Conservation (phyloP, 2,797 vertebrate species). For the Epinephelus awoara region DNA sequence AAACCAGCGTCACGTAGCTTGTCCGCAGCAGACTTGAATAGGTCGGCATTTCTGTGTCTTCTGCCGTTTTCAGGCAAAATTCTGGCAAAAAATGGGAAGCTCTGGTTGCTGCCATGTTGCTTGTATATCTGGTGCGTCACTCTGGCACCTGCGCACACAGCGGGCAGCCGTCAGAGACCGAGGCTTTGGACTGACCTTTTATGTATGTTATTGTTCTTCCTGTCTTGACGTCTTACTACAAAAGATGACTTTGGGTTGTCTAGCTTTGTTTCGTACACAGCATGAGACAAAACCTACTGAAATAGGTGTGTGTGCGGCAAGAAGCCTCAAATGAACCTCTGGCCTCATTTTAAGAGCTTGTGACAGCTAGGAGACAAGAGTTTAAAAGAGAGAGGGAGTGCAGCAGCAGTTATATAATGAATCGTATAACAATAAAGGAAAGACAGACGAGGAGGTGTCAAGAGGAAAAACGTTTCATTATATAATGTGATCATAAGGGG, state of each 20-base stretch:
- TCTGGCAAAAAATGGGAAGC: too few species aligned
- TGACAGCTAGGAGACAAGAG: conserved; percentile 42
- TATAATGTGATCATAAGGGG: conserved; percentile 13
- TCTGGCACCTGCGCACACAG: too few species aligned
- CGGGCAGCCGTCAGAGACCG: too few species aligned
- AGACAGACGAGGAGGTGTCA: conserved; percentile 36
- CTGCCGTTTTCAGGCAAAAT: too few species aligned
- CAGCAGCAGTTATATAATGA: conserved; percentile 33
- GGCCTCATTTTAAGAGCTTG: conserved; percentile 52
- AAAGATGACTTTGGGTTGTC: neutral
- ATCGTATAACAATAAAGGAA: conserved; percentile 36
- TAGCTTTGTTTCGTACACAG: neutral
- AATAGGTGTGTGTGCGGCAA: conserved; percentile 11
- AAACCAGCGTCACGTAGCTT: too few species aligned
- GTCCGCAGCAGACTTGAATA: too few species aligned
- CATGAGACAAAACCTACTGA: conserved; percentile 5
- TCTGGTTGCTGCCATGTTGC: too few species aligned
- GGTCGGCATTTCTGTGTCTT: too few species aligned
- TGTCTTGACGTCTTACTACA: neutral
- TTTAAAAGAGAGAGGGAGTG: conserved; percentile 32
- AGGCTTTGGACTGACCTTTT: neutral
- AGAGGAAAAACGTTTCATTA: conserved; percentile 39
- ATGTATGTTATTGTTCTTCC: neutral
- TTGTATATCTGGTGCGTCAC: too few species aligned
- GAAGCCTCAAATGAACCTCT: conserved; percentile 25